These are phyloP conservation scores for Octomys mimax DNA, from an alignment of 2,797 vertebrate genomes.

Conservation along the genomic window DNA sequence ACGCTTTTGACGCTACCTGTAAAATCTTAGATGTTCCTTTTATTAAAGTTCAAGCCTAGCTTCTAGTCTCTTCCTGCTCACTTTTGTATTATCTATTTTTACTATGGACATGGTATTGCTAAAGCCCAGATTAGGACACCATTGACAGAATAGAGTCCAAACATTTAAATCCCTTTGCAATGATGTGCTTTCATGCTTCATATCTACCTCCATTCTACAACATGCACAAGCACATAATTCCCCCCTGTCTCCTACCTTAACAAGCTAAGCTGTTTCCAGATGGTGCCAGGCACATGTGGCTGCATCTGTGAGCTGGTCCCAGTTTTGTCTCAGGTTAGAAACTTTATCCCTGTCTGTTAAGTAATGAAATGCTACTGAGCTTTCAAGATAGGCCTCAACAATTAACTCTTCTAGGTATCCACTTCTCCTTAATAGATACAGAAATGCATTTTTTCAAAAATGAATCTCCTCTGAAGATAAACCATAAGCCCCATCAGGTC, in stretches of 20 bases:
- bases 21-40: background rate
- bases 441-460: background rate
- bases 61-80: background rate
- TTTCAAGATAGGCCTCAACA: background rate
- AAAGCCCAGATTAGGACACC: background rate
- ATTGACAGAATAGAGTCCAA: background rate
- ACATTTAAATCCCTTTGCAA: background rate
- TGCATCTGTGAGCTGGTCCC: conserved; percentile 11
- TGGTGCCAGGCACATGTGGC: background rate
- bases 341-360: background rate
- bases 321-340: conserved; percentile 21
- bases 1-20: background rate
- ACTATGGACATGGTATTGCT: background rate
- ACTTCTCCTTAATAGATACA: background rate
- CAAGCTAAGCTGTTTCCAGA: background rate
- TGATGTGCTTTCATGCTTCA: background rate
- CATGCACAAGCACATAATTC: background rate
- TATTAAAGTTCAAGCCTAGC: background rate
- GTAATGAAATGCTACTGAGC: conserved; percentile 24
- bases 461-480: background rate
- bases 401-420: background rate
- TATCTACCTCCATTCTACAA: background rate
- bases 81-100: background rate
- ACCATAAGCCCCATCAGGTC: background rate
- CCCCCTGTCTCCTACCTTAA: background rate